Evolutionary conservation across 2,888 invertebrate species (phyloP), one percentile per base, ranked within the genome.

Genomic region (Corbicula japonica): DNA sequence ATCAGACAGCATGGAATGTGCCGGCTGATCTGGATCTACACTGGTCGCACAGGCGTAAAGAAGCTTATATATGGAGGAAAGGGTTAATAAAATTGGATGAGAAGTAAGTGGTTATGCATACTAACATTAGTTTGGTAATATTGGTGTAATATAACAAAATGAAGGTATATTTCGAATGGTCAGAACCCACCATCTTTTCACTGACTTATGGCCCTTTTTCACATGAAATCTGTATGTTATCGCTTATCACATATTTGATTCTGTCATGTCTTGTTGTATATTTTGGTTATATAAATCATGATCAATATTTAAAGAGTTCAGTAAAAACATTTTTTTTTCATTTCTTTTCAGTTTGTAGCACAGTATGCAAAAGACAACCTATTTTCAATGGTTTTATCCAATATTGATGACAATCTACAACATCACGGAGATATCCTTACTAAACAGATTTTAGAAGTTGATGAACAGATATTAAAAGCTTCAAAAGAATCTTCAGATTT

Each of bases 291-390:
- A 12, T 38, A 12, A 12, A 38, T 38, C 15, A 8, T 38, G 8
- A 12, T 12, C 8, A 38, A 8, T 12, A 38, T 38, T 38, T 38
- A 38, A 8, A 38, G 41, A 12, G 8, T 38, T 38, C 41, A 18
- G 10, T 38, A 50, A 18, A 18, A 8, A 21, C 8, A 21, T 50
- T n/a, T 30, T 3, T 52, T 66, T 21, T 6, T 38, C 30, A 5
- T 38, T 46, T 79, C 74, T 85, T 93, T 93, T 62, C 90, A 93
- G 93, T 93, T 93, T 94, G 98, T 98, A 65, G 98, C 98, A 26
- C 97, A 98, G 92, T 98, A 97, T 94, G 97, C 97, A 65, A 96
- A 97, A 92, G 97, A 98, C 88, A 96, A 97, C 87, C 95, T 98
- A 23, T 96, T 98, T 54, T 35, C 70, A n/a, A 61, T 66, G 62